Evolutionary conservation across 2,888 invertebrate species (phyloP).

Genomic region (Magallana nippona): DNA sequence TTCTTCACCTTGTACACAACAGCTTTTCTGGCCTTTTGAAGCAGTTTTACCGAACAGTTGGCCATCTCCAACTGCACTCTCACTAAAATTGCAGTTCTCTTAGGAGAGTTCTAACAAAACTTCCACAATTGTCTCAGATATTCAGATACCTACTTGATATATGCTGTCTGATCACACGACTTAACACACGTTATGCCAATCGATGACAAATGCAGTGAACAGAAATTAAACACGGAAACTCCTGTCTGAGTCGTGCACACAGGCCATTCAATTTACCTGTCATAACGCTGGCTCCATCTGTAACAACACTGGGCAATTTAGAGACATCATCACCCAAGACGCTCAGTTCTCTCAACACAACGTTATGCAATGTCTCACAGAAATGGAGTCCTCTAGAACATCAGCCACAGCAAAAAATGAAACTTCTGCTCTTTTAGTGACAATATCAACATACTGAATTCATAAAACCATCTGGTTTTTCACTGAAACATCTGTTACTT

Average conservation of each 20-base stretch:
- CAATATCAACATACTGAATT: constrained; percentile 17
- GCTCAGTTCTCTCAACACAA: background rate
- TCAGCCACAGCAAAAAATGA: constrained; percentile 25
- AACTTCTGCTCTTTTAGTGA: background rate
- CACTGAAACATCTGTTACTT: constrained; percentile 39
- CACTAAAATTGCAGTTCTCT: constrained; percentile 52
- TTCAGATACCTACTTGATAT: constrained; percentile 52
- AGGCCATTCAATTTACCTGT: constrained; percentile 41
- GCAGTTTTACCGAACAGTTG: constrained; percentile 31
- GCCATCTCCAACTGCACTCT: constrained; percentile 51
- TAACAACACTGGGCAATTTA: constrained; percentile 36
- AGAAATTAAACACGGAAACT: constrained; percentile 46
- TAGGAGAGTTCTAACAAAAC: constrained; percentile 57
- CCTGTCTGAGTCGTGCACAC: constrained; percentile 45
- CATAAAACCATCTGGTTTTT: constrained; percentile 39
- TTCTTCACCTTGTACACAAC: constrained; percentile 48
- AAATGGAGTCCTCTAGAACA: constrained; percentile 19
- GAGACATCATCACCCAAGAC: background rate
- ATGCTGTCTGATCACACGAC: constrained; percentile 41
- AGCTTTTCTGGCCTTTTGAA: constrained; percentile 35
- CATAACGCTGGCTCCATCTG: constrained; percentile 43
- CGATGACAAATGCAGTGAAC: constrained; percentile 57
- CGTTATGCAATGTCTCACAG: constrained; percentile 39
- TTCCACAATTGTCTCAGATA: constrained; percentile 53
- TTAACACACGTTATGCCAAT: constrained; percentile 54